These are phyloP conservation scores for Ophiodon elongatus DNA, from an alignment of 2,113 vertebrate species.

Conservation along the genomic window DNA sequence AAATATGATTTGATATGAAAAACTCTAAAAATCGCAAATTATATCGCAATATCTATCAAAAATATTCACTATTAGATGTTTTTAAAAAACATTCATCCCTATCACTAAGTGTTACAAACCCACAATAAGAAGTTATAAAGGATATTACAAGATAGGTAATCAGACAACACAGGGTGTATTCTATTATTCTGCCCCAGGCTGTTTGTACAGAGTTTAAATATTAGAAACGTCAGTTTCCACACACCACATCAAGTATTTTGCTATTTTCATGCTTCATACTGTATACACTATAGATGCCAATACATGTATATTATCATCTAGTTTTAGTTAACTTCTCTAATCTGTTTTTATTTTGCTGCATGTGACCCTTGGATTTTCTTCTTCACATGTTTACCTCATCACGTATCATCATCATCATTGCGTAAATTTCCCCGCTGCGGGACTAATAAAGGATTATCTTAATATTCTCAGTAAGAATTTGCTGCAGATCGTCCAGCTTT, in stretches of 20 bases:
- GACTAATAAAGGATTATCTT: too few relatives aligned
- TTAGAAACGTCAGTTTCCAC: background rate
- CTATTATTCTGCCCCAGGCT: background rate
- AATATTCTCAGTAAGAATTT: background rate
- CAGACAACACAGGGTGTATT: background rate
- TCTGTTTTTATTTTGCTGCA: background rate
- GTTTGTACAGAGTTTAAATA: background rate
- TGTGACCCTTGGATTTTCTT: background rate
- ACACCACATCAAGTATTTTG: background rate
- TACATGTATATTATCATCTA: background rate
- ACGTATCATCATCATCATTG: too few relatives aligned
- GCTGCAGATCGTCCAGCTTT: background rate
- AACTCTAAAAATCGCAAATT: too few relatives aligned
- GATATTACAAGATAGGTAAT: background rate
- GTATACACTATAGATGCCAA: background rate
- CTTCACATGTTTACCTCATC: background rate
- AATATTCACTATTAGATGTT: background rate
- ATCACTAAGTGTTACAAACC: background rate
- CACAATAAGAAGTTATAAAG: background rate
- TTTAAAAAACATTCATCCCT: too few relatives aligned
- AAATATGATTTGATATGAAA: too few relatives aligned
- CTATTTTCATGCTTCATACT: background rate
- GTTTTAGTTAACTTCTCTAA: background rate
- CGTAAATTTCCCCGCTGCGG: too few relatives aligned
- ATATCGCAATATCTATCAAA: background rate